These are phyloP conservation scores for Saccopteryx bilineata DNA, from an alignment of 2,113 vertebrate species.

Conservation along the genomic window DNA sequence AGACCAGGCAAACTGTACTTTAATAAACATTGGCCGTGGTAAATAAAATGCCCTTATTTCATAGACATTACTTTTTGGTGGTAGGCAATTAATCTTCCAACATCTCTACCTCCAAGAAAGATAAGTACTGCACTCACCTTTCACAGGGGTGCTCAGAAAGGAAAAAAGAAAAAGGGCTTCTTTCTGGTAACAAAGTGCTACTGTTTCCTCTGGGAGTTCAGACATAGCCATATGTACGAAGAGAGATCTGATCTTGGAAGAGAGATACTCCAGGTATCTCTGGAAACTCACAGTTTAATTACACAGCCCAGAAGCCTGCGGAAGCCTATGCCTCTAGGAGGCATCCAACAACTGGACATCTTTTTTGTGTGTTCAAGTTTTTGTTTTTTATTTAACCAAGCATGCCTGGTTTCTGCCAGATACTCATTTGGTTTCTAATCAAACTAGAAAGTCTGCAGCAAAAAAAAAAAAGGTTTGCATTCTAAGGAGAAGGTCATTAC, in stretches of 20 bases:
- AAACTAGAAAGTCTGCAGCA: not conserved
- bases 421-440: conserved; percentile 35
- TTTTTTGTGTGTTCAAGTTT: not conserved
- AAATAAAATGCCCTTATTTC: conserved; percentile 26
- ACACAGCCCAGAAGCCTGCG: not conserved
- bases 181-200: not conserved
- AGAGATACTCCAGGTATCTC: conserved; percentile 54
- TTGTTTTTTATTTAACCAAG: not conserved
- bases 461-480: not conserved
- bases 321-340: not conserved
- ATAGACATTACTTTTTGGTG: not conserved
- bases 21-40: not conserved
- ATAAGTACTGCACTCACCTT: not conserved
- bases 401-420: not conserved
- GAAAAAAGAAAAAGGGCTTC: too few species aligned
- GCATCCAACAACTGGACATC: not conserved
- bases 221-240: not conserved
- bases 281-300: conserved; percentile 38
- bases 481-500: not conserved
- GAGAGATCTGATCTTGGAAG: conserved; percentile 44
- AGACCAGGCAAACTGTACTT: not conserved
- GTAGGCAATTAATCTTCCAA: not conserved
- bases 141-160: not conserved
- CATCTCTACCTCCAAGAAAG: not conserved
- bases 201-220: not conserved